Percentiles rank a stretch among this genome's conserved stretches.
Evolutionary conservation across 2,113 vertebrate genomes (phyloP).

Genomic region (Myotis davidii): DNA sequence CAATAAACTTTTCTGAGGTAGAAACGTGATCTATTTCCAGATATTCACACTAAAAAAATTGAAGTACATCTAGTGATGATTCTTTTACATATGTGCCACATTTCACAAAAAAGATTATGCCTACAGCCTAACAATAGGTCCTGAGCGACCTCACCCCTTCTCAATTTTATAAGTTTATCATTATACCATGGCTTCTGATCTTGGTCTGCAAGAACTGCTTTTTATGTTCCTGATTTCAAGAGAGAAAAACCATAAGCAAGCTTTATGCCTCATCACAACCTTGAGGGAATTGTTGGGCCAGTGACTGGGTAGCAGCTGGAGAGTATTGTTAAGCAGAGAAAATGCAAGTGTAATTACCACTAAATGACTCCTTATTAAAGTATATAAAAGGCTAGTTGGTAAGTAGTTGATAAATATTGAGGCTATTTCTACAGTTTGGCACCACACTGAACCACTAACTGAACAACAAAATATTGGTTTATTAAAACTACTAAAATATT

Average conservation of each 20-base stretch:
- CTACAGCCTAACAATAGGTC: not conserved
- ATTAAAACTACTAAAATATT: not conserved
- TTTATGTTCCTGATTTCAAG: not conserved
- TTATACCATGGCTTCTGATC: not conserved
- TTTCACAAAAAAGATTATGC: not conserved
- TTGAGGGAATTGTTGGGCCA: not conserved
- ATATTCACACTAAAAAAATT: not conserved
- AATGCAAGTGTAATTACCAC: not conserved
- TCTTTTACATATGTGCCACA: not conserved
- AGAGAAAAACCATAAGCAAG: not conserved
- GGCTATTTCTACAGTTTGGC: not conserved
- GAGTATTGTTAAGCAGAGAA: not conserved
- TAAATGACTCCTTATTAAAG: not conserved
- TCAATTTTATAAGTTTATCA: not conserved
- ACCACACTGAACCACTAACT: not conserved
- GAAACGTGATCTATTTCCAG: not conserved
- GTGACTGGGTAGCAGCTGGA: not conserved
- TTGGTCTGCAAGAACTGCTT: not conserved
- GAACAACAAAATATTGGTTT: not conserved
- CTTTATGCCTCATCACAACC: not conserved
- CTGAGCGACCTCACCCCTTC: fast-evolving
- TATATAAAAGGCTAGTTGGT: not conserved
- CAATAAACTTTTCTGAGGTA: not conserved
- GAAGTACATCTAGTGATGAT: not conserved
- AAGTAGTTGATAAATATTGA: not conserved